Evolutionary conservation across 1,140 invertebrate genomes (phyloP), one percentile per base, ranked within the genome.

Genomic region (Lasaia peninsularis): DNA sequence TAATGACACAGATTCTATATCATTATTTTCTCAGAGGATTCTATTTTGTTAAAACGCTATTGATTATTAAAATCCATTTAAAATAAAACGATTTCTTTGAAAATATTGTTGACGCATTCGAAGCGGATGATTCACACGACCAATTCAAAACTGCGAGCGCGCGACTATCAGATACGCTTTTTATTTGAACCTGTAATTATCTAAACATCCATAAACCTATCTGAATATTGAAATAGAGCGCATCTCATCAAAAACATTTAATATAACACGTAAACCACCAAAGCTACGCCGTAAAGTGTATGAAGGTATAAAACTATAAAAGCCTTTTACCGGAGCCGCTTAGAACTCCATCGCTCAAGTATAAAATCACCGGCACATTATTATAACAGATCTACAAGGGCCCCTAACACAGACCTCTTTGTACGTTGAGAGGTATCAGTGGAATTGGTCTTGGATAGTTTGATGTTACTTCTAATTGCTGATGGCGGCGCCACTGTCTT

Each of bases 221-320:
- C 28, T 44, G 35, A 18, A 32, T 40, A 56, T 52, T 52, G 32
- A 52, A 52, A 52, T 52, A 52, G 51, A 60, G 53, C 52, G 52
- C 49, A 60, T 55, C 52, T 53, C 37, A 59, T 59, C 50, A 60
- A 55, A 20, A 49, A 21, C 44, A 20, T 48, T 54, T 60, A 61
- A 35, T 40, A 56, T 32, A 56, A 56, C 44, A 48, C 44, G 44
- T 48, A 48, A 48, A 48, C 44, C 44, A 48, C 44, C 44, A 48
- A 48, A 63, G 48, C 56, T 32, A 55, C 49, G 65, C 53, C 21
- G 52, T 58, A 69, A 66, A 71, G 57, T 65, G 62, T 73, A 72
- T 68, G 62, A 71, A 75, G 71, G 68, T 65, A 74, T 77, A 71
- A 73, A 76, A 73, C 71, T 77, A 77, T 77, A 74, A 77, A 76